Percentiles rank a stretch among this genome's conserved stretches.
phyloP scores from a whole-genome alignment of 2,888 invertebrate genomes.

The Himalopsyche japonica region DNA sequence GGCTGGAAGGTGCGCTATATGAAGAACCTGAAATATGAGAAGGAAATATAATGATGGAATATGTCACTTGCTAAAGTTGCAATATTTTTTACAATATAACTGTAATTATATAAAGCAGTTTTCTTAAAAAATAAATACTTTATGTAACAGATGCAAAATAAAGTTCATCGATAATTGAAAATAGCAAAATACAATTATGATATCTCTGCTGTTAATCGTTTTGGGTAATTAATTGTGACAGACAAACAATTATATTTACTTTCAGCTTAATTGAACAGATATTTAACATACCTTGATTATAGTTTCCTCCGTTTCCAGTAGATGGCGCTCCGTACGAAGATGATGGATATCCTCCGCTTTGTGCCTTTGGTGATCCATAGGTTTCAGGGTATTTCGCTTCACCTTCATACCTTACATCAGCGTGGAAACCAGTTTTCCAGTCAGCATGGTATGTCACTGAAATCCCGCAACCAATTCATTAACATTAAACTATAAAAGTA shows the following conservation, averaged over 20 bases:
- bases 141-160: too few species aligned
- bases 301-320: slow-evolving; percentile 16
- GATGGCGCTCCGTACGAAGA: slow-evolving; percentile 44
- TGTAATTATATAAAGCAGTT: too few species aligned
- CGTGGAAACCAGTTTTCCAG: slow-evolving; percentile 79
- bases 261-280: too few species aligned
- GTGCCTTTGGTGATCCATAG: slow-evolving; percentile 46
- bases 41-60: neutral
- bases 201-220: too few species aligned
- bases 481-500: too few species aligned
- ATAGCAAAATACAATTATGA: too few species aligned
- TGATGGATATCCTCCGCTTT: slow-evolving; percentile 39
- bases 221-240: too few species aligned
- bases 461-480: slow-evolving; percentile 46
- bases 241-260: too few species aligned
- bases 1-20: slow-evolving; percentile 11
- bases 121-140: too few species aligned
- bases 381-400: slow-evolving; percentile 68
- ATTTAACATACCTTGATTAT: slow-evolving; percentile 35
- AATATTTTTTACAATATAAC: too few species aligned
- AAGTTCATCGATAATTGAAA: too few species aligned
- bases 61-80: too few species aligned
- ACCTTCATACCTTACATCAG: slow-evolving; percentile 76
- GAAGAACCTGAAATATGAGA: slow-evolving; percentile 9
- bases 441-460: slow-evolving; percentile 78